phyloP scores from a whole-genome alignment of 2,113 vertebrate species.

The Callipepla squamata region DNA sequence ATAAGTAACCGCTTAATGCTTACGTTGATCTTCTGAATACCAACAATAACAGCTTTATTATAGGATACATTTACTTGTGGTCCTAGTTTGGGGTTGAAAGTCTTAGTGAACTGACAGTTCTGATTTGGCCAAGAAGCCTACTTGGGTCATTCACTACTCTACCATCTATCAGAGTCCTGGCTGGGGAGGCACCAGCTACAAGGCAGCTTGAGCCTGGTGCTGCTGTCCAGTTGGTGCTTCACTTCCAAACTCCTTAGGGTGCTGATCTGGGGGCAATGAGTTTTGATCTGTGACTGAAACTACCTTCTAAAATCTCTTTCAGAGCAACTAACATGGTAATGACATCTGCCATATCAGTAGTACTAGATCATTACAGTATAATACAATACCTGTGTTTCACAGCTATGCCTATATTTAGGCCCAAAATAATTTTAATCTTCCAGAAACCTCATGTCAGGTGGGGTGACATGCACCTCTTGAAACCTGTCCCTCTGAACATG shows the following conservation, averaged over 20 bases:
- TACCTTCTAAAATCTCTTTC: neutral
- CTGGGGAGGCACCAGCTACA: neutral
- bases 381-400: neutral
- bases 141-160: neutral
- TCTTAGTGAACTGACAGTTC: neutral
- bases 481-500: neutral
- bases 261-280: neutral
- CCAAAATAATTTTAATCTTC: neutral
- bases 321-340: neutral
- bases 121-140: neutral
- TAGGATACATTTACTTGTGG: conserved; percentile 32
- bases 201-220: neutral
- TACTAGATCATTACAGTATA: neutral
- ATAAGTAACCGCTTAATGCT: neutral
- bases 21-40: conserved; percentile 13
- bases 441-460: neutral
- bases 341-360: neutral
- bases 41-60: neutral
- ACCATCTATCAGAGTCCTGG: neutral
- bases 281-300: neutral
- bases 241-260: neutral
- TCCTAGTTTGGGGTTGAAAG: neutral
- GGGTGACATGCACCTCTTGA: neutral
- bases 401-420: neutral
- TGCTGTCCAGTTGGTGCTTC: neutral